phyloP scores from a whole-genome alignment of 2,888 invertebrate genomes.

The Cephus nigrinus region DNA sequence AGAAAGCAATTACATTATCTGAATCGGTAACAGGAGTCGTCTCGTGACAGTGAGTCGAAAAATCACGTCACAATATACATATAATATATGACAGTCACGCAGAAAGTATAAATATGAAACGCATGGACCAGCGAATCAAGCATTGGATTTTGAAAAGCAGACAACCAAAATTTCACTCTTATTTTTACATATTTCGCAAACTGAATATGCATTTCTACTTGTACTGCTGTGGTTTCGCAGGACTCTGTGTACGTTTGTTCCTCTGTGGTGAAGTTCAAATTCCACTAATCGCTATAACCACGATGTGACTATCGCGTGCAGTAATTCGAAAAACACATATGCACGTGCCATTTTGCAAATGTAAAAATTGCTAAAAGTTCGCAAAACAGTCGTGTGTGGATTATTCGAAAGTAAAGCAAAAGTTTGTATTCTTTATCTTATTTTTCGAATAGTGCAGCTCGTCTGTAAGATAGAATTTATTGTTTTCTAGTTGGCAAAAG shows the following conservation, averaged over 20 bases:
- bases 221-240: not conserved
- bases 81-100: not conserved
- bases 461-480: not conserved
- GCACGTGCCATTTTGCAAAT: not conserved
- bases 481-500: not conserved
- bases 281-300: not conserved
- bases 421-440: not conserved
- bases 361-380: not conserved
- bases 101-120: not conserved
- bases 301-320: not conserved
- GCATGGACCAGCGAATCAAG: not conserved
- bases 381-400: not conserved
- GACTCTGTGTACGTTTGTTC: not conserved
- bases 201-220: not conserved
- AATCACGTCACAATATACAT: no score
- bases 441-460: not conserved
- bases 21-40: no score
- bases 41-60: no score
- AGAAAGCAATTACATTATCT: no score
- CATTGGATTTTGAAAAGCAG: not conserved
- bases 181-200: not conserved
- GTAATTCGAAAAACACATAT: not conserved
- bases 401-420: not conserved
- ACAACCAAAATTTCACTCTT: not conserved
- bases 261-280: not conserved